Conservation (phyloP, 2,113 vertebrate genomes). For the Ptychochromis oligacanthus region DNA sequence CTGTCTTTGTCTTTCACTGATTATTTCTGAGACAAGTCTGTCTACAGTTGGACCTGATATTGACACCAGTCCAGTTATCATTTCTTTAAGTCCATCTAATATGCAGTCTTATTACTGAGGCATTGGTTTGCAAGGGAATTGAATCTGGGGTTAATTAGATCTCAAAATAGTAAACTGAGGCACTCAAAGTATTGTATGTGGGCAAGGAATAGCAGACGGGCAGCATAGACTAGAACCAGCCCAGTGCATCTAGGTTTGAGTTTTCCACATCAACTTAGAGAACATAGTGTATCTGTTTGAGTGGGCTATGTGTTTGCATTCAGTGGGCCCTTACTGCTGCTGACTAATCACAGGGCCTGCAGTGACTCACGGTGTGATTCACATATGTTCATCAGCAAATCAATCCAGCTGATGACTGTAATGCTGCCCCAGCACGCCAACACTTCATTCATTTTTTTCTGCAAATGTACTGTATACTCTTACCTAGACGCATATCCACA, state of each 20-base stretch:
- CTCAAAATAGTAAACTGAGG: conserved; percentile 4
- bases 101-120: neutral
- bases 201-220: neutral
- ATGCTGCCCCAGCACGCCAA: neutral
- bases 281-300: neutral
- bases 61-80: conserved; percentile 14
- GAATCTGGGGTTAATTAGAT: neutral
- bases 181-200: conserved; percentile 1
- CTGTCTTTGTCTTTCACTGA: conserved; percentile 21
- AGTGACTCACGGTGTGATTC: conserved; percentile 33
- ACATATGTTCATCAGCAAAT: conserved; percentile 49
- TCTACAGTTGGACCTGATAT: neutral
- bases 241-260: neutral
- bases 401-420: conserved; percentile 25
- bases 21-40: neutral
- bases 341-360: conserved; percentile 45
- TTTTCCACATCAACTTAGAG: neutral
- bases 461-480: conserved; percentile 11
- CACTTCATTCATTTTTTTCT: conserved; percentile 21
- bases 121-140: neutral
- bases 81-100: conserved; percentile 3
- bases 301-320: conserved; percentile 25
- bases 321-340: conserved; percentile 32
- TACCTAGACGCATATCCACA: neutral
- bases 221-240: neutral